These are phyloP conservation scores for Daboia siamensis DNA, from an alignment of 2,113 vertebrate species.

Conservation along the genomic window DNA sequence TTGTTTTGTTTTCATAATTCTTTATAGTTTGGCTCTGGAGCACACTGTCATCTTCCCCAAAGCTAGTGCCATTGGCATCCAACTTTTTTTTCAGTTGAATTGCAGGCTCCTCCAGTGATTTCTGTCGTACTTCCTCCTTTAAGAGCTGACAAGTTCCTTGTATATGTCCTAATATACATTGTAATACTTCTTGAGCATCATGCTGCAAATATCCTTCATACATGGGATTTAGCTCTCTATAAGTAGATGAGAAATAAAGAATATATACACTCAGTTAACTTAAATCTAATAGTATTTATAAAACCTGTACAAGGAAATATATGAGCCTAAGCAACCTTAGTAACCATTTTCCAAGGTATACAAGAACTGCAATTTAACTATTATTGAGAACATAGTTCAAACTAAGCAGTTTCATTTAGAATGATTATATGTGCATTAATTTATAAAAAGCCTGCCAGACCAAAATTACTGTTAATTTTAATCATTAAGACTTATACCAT, in stretches of 20 bases:
- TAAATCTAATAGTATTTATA: background rate
- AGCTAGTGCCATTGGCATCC: constrained; percentile 16
- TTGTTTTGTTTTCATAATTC: constrained; percentile 65
- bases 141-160: constrained; percentile 91
- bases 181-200: constrained; percentile 95
- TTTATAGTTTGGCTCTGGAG: constrained; percentile 18
- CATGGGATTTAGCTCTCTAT: constrained; percentile 96
- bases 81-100: constrained; percentile 46
- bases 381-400: background rate
- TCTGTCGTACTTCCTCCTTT: constrained; percentile 76
- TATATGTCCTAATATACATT: constrained; percentile 94
- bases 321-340: background rate
- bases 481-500: background rate
- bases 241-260: background rate
- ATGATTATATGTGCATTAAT: background rate
- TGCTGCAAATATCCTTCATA: constrained; percentile 97
- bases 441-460: background rate
- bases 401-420: background rate
- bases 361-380: background rate
- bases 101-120: constrained; percentile 50
- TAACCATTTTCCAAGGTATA: background rate
- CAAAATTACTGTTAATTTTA: rapidly evolving
- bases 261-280: background rate
- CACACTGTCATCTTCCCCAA: constrained; percentile 33
- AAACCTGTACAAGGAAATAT: background rate